Evolutionary conservation across 2,888 invertebrate species (phyloP), one percentile per base, ranked within the genome.

Genomic region (Byasa hedistus): DNA sequence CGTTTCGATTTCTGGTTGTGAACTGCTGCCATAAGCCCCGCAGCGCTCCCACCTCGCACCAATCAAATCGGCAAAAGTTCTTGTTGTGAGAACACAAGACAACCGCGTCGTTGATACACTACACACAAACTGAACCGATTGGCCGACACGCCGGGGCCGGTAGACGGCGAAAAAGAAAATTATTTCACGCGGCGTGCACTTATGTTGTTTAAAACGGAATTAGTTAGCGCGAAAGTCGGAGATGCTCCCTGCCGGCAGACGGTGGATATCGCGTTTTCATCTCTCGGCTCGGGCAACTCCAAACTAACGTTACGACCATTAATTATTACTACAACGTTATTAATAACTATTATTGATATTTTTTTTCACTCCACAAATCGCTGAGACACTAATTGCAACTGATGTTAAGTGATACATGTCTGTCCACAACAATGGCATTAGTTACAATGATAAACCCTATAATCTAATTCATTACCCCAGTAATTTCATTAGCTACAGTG

Each of bases 171-270:
- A 66, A 88, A 90, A 91, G 90, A 89, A 91, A 91, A 89, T 89
- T 83, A 82, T 84, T 91, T 89, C 88, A 91, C 89, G 90, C 86
- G 85, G 82, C 82, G 80, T 88, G 90, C 88, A 84, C 87, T 81
- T 81, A 84, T 86, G 85, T 86, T n/a, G 48, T 87, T 86, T 87
- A 88, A 85, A 87, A 86, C 87, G 76, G 85, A 89, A 89, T 87
- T 85, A 86, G 87, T 90, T 87, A 86, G 76, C 81, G 88, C 87
- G 91, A 91, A 91, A 91, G 91, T 91, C 84, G 79, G 77, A 81
- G 61, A 61, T 54, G 79, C 80, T 76, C 76, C 69, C 71, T 76
- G 76, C 74, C 74, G 78, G 74, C 78, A 83, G 81, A 79, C 82
- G 82, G 81, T 69, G 72, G 70, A 76, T 83, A 90, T 89, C 89